Evolutionary conservation across 1,140 invertebrate genomes (phyloP).

Genomic region (Bilobella aurantiaca): DNA sequence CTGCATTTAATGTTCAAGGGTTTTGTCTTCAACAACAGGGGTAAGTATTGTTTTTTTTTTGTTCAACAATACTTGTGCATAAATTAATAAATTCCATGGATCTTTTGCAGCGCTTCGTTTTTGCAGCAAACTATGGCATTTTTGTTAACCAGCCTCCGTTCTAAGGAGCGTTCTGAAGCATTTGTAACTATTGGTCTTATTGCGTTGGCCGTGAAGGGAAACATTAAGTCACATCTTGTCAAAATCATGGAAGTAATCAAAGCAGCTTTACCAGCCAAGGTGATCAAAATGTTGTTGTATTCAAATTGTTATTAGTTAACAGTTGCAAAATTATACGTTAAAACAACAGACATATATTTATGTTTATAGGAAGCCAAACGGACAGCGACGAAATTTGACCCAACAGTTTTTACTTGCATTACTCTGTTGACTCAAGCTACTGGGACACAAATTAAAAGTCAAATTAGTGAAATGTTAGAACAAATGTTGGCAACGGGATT

Average conservation of each 20-base stretch:
- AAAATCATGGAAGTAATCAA: constrained; percentile 80
- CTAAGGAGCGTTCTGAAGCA: constrained; percentile 65
- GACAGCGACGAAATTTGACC: constrained; percentile 57
- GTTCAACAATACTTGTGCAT: neutral
- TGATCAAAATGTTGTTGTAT: too few species aligned
- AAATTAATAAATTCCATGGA: neutral
- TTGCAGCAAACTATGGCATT: constrained; percentile 55
- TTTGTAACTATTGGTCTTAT: constrained; percentile 84
- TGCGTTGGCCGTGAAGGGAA: constrained; percentile 73
- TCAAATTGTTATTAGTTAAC: too few species aligned
- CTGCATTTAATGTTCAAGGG: constrained; percentile 75
- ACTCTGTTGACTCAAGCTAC: constrained; percentile 81
- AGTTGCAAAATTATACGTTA: neutral
- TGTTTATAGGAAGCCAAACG: constrained; percentile 35
- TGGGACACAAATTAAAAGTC: constrained; percentile 57
- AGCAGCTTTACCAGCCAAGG: constrained; percentile 63
- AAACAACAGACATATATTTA: neutral
- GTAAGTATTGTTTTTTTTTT: constrained; percentile 1
- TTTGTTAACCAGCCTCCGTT: constrained; percentile 60
- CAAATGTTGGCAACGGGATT: constrained; percentile 84
- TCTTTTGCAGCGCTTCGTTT: constrained; percentile 9
- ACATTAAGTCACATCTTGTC: constrained; percentile 67
- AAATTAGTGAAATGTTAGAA: constrained; percentile 76
- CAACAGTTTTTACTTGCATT: constrained; percentile 88
- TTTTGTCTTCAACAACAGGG: constrained; percentile 46